These are phyloP conservation scores for Macrosoma leucophasiata DNA, from an alignment of 2,888 invertebrate genomes.

Conservation along the genomic window DNA sequence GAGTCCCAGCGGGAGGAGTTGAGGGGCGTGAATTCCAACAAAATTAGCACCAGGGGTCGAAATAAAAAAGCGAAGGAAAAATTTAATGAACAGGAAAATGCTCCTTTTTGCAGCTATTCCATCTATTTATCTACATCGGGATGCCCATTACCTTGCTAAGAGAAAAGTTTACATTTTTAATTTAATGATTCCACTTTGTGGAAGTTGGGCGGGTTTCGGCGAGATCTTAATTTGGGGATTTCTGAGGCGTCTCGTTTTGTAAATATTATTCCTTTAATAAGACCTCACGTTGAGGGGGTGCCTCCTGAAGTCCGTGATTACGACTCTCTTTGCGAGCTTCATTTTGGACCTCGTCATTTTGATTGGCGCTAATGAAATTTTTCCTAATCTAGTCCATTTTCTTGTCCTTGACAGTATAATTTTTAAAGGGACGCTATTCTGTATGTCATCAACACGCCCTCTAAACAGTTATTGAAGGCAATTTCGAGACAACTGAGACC, in stretches of 20 bases:
- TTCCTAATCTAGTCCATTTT: conserved; percentile 67
- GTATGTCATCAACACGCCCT: conserved; percentile 60
- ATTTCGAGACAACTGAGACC: conserved; percentile 56
- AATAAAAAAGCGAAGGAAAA: conserved; percentile 76
- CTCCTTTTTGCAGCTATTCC: conserved; percentile 76
- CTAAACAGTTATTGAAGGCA: conserved; percentile 57
- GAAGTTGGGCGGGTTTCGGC: conserved; percentile 76
- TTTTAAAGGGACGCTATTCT: conserved; percentile 57
- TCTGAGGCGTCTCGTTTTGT: conserved; percentile 76
- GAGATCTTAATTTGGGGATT: conserved; percentile 76
- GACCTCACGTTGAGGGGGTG: conserved; percentile 74
- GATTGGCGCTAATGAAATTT: conserved; percentile 77
- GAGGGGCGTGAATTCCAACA: conserved; percentile 77
- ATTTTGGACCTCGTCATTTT: conserved; percentile 75
- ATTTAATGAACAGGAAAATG: conserved; percentile 78
- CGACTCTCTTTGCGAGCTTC: conserved; percentile 73
- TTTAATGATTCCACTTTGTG: conserved; percentile 78
- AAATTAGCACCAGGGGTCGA: conserved; percentile 78
- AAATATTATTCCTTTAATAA: conserved; percentile 77
- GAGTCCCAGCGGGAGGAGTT: conserved; percentile 71
- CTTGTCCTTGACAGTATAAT: conserved; percentile 73
- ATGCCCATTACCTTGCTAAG: conserved; percentile 78
- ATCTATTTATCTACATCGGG: conserved; percentile 77
- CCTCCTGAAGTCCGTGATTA: conserved; percentile 73
- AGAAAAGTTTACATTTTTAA: conserved; percentile 78